A percentile compares a stretch with the other conserved stretches of the same genome.
phyloP scores from a whole-genome alignment of 1,140 invertebrate genomes.

The Pseudomyrmex concolor region DNA sequence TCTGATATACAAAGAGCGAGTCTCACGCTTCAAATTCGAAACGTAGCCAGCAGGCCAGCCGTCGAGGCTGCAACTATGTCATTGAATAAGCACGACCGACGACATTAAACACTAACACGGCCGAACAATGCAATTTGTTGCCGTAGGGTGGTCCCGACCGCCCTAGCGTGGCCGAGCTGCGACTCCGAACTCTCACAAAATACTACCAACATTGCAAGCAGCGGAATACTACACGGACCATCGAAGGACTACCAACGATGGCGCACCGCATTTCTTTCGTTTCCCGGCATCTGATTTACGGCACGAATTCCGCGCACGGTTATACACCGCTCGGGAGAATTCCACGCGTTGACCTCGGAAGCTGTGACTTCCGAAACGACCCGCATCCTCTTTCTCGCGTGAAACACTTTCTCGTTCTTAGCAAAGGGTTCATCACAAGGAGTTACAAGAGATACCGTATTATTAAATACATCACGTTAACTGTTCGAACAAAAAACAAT shows the following conservation, averaged over 20 bases:
- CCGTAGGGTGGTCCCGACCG: conserved; percentile 61
- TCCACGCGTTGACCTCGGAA: conserved; percentile 49
- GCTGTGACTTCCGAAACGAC: conserved; percentile 46
- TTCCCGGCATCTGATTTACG: conserved; percentile 70
- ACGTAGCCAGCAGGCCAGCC: too few relatives aligned
- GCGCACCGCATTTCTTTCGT: conserved; percentile 65
- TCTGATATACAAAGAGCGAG: too few relatives aligned
- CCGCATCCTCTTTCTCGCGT: background rate
- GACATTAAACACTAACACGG: background rate
- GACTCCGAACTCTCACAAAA: conserved; percentile 67
- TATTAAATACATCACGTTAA: too few relatives aligned
- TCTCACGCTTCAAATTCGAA: too few relatives aligned
- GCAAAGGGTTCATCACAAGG: background rate
- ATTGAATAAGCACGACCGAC: too few relatives aligned
- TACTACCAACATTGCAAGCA: conserved; percentile 67
- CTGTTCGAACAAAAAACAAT: too few relatives aligned
- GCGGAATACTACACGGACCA: conserved; percentile 72
- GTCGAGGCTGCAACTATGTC: too few relatives aligned
- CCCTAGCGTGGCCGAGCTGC: background rate
- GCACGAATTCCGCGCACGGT: conserved; percentile 64
- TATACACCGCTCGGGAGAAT: conserved; percentile 67
- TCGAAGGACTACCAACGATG: conserved; percentile 67
- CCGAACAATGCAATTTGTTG: conserved; percentile 80
- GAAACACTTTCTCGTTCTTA: background rate
- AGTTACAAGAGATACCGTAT: too few relatives aligned